Evolutionary conservation across 2,113 vertebrate genomes (phyloP).

Genomic region (Chaetops frenatus): DNA sequence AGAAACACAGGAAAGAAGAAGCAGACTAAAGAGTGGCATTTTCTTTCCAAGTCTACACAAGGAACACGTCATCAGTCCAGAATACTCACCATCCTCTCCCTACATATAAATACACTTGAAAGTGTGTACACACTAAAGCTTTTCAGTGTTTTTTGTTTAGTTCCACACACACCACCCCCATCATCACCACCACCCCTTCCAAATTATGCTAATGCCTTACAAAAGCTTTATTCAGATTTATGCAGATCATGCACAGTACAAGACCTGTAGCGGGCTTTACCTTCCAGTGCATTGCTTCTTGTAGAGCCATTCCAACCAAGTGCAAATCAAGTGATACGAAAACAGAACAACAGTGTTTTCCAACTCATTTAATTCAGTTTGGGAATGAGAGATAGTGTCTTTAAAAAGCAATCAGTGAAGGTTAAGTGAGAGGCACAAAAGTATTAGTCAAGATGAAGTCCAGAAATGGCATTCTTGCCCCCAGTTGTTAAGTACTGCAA

Average conservation of each 20-base stretch:
- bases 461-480: background rate
- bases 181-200: background rate
- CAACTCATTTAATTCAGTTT: background rate
- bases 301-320: background rate
- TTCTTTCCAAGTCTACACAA: background rate
- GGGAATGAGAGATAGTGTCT: background rate
- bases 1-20: background rate
- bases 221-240: constrained; percentile 14
- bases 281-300: background rate
- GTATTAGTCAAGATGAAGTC: background rate
- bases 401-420: background rate
- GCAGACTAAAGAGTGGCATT: background rate
- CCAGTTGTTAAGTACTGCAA: background rate
- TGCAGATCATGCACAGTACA: background rate
- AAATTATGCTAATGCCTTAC: background rate
- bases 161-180: background rate
- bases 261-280: background rate
- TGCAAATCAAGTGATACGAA: background rate
- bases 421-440: background rate
- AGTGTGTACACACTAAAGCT: background rate
- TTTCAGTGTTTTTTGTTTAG: background rate
- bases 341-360: background rate
- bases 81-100: background rate
- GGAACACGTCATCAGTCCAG: background rate
- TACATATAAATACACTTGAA: background rate